Evolutionary conservation across 2,888 invertebrate genomes (phyloP), one percentile per base, ranked within the genome.

Genomic region (Sminthurinus aureus): DNA sequence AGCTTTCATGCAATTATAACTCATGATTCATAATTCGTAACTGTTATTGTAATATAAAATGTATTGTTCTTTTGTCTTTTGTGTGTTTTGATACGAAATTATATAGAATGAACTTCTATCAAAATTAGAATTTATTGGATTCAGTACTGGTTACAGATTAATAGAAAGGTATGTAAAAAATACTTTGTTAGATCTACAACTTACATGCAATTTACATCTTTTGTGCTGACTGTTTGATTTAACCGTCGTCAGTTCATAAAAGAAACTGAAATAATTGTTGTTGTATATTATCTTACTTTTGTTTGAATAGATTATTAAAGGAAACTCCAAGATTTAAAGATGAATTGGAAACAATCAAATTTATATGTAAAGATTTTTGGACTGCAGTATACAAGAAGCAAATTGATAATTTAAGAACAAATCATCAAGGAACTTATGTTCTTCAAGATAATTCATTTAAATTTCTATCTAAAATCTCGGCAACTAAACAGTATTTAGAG

Each of bases 341-440:
- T 91, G 99, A 99, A 91, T 91, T 99, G 82, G 99, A 99, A 89
- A 96, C 96, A 52, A 96, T 99, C 93, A 99, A 99, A 91, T 99
- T 98, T 89, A 96, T 99, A 82, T 99, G 99, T 90, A 99, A 99
- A 83, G 99, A 99, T 90, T 98, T 99, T 90, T 99, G 99, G 99
- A 95, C 95, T n/a, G 94, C 96, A 67, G 93, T 99, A 64, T 99
- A 98, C 90, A 98, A 98, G 89, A 99, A 99, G 90, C 99, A 98
- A 92, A 97, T 99, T 83, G 99, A 99, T 90, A 99, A 99, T 91
- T 92, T 99, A 50, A 92, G 97, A 87, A 99, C 99, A 38, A 99
- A 99, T 91, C 98, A 99, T 90, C 96, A 98, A 91, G 99, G 99
- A 13, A 96, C 98, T 80, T 99, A 99, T 91, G 98, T 99, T 13